Evolutionary conservation across 2,888 invertebrate genomes (phyloP), one percentile per base, ranked within the genome.

Genomic region (Cheilosia soror): DNA sequence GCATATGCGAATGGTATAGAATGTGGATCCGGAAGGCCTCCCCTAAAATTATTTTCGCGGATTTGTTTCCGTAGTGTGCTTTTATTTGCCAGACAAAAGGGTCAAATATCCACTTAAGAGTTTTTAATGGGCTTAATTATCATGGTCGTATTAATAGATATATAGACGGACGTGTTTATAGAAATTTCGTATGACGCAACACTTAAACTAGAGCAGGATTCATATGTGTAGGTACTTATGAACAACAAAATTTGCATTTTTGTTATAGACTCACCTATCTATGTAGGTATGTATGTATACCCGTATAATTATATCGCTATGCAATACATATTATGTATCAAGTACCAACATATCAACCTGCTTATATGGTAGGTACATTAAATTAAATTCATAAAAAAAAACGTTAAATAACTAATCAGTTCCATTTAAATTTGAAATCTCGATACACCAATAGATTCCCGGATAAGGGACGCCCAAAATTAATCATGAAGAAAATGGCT

Each of bases 401-500:
- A 47, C 44, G 33, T 40, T 60, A 47, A 66, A 75, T 62, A 37
- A 76, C 76, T 79, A 78, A 83, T 79, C 66, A 83, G 44, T 83
- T 83, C 15, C 33, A 68, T 68, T 55, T 55, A 63, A 84, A 66
- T 75, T 80, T 33, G 47, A 80, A 79, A 51, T 0, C 47, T 65
- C 42, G 53, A 78, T 60, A 73, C 15, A 63, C 78, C 68, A 73
- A 79, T 63, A 63, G 68, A 78, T 78, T 77, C 15, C 40, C 42
- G 53, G 62, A 83, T 78, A 78, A 73, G 83, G 78, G 83, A 78
- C 83, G 78, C 83, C 83, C 84, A 80, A 80, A 80, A 85, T 85
- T 85, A 69, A 85, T 81, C 72, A 77, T 77, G 76, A 81, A 85
- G 81, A 76, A 85, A 85, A 81, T 81, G 76, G 76, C 81, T 72